Base-by-base conservation (phyloP, 2,113 vertebrate species). In the Anseranas semipalmata region DNA sequence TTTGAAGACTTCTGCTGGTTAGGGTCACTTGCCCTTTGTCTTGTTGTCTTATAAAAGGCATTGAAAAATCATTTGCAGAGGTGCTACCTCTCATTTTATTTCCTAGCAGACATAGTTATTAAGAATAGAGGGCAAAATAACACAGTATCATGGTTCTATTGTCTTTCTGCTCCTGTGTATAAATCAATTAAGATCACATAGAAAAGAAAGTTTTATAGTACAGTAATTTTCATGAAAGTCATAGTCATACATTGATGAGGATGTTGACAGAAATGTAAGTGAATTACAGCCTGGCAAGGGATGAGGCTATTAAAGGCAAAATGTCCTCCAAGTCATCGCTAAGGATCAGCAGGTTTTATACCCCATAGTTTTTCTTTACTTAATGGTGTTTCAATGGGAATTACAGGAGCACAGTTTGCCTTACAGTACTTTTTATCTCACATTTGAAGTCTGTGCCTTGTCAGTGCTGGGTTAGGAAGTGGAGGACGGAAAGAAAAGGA, bases 271-370 rank as follows among this genome's bases (percentile, higher is more conserved):
- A 97, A 96, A 90, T 83, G n/a, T 87, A 88, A 90, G 50, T 96
- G 94, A 98, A 94, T 95, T 95, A 96, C 41, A 91, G 46, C n/a
- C 87, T 95, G 76, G 70, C 88, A 96, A 94, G 59, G 37, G 78
- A 93, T 74, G 33, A 97, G 91, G 41, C 79, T 90, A 55, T 97
- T 97, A 97, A 94, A 97, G 37, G 45, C 35, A 96, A 95, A 97
- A 90, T 86, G 70, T 92, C 92, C 92, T 97, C 84, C 68, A 92
- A 81, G 80, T 81, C 80, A 87, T 95, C 87, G 85, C 95, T 85
- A 75, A 97, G 52, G 86, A 97, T 96, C 91, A 97, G 88, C 82
- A 96, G 78, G 67, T 94, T 98, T 98, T 93, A 89, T 50, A 95
- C 53, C 65, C 19, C 12, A 80, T 78, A 91, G 55, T 58, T 96